Base-by-base conservation (phyloP, 2,888 invertebrate genomes). In the Xanthia icteritia region DNA sequence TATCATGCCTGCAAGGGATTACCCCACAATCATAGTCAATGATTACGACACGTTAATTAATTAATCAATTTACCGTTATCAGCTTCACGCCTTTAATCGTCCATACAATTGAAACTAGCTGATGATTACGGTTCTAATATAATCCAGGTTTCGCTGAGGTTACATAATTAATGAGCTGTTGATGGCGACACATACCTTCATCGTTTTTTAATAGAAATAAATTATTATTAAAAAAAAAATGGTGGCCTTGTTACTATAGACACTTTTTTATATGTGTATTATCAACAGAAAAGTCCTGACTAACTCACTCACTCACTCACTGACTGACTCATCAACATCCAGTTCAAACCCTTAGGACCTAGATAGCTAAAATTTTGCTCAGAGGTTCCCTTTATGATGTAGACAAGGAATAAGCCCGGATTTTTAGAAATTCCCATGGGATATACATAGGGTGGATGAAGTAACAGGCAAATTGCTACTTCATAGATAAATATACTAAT, bases 31-130 rank as follows among this genome's bases (percentile, higher is more conserved):
- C 61, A 73, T 70, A 66, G 66, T 61, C n/a, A 68, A 79, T 64
- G 77, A 68, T 82, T 68, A 20, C 42, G 63, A 77, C 54, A 82
- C 23, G 27, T 17, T 42, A 79, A 79, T 77, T 77, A 68, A 79
- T 79, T 67, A 68, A 64, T 68, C 67, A 77, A 77, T 67, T 77
- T n/a, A n/a, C 48, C 64, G 76, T 45, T 67, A 79, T 67, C 56
- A 67, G 77, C 23, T 75, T 56, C 48, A 67, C 31, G 39, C 42
- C 8, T 39, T 31, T 75, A 73, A 61, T 75, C 17, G n/a, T 45
- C 36, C 31, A 56, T 48, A 58, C 6, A 48, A 63, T 64, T 82
- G 66, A 56, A 82, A 82, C 27, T 56, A 76, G 42, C n/a, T 51
- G 54, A 27, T 27, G 36, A 67, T 67, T 36, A 51, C 48, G 31